These are phyloP conservation scores for Sesamia inferens DNA, from an alignment of 2,888 invertebrate genomes.

Conservation along the genomic window DNA sequence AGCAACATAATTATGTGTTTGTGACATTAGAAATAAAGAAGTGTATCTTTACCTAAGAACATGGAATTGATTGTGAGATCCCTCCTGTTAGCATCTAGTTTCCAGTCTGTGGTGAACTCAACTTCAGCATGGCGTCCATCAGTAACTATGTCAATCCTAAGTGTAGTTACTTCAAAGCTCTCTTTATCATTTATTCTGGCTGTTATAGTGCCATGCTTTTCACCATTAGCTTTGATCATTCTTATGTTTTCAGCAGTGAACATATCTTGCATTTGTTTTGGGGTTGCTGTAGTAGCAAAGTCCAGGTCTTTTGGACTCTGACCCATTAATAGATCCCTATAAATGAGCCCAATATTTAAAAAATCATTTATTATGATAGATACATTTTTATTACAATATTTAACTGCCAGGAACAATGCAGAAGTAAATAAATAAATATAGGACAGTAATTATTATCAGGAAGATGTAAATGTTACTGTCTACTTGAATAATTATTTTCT, in stretches of 20 bases:
- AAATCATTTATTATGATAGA: background rate
- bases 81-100: slow-evolving; percentile 97
- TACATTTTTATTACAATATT: background rate
- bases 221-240: slow-evolving; percentile 97
- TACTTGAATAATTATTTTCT: slow-evolving; percentile 3
- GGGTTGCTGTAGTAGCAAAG: slow-evolving; percentile 99
- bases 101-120: slow-evolving; percentile 97
- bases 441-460: no score
- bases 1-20: background rate
- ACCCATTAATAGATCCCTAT: slow-evolving; percentile 94
- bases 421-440: no score
- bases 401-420: no score
- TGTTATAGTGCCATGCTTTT: slow-evolving; percentile 99
- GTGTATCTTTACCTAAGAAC: slow-evolving; percentile 93
- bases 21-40: background rate
- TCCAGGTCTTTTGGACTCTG: slow-evolving; percentile 97
- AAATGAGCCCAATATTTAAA: background rate
- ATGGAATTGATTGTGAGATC: slow-evolving; percentile 99
- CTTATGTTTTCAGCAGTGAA: slow-evolving; percentile 95
- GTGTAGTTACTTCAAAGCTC: slow-evolving; percentile 98
- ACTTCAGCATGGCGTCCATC: slow-evolving; percentile 99
- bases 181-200: slow-evolving; percentile 98
- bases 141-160: slow-evolving; percentile 97
- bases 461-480: no score
- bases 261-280: slow-evolving; percentile 98